phyloP scores from a whole-genome alignment of 2,797 vertebrate species.

The Acridotheres tristis region DNA sequence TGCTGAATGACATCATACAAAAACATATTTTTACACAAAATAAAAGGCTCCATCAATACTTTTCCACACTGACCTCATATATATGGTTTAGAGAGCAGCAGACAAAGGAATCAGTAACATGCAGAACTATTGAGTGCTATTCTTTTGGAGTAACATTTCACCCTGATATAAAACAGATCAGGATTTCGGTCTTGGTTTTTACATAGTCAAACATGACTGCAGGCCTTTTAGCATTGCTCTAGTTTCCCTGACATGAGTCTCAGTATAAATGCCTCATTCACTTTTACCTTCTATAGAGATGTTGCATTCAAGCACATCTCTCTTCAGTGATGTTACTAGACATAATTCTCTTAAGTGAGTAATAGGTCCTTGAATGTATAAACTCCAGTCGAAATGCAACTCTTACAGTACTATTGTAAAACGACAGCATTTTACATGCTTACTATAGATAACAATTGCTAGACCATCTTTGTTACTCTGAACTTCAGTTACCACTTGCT shows the following conservation, averaged over 20 bases:
- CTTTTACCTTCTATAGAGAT: not conserved
- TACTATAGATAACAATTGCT: not conserved
- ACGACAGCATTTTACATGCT: not conserved
- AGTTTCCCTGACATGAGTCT: not conserved
- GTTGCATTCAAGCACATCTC: not conserved
- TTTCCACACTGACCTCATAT: not conserved
- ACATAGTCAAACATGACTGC: not conserved
- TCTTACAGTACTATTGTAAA: not conserved
- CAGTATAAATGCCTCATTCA: not conserved
- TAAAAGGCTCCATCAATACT: not conserved
- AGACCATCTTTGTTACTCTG: not conserved
- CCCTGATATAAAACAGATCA: not conserved
- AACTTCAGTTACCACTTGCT: not conserved
- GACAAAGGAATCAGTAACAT: not conserved
- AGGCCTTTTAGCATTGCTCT: not conserved
- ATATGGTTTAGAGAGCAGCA: not conserved
- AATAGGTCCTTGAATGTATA: not conserved
- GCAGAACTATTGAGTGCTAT: not conserved
- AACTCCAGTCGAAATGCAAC: not conserved
- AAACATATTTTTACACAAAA: not conserved
- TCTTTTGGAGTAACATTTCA: not conserved
- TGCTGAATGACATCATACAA: not conserved
- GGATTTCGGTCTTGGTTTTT: not conserved
- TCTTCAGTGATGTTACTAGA: not conserved
- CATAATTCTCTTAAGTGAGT: not conserved